phyloP scores from a whole-genome alignment of 2,888 invertebrate species.

The Leptopilina drosophilae region DNA sequence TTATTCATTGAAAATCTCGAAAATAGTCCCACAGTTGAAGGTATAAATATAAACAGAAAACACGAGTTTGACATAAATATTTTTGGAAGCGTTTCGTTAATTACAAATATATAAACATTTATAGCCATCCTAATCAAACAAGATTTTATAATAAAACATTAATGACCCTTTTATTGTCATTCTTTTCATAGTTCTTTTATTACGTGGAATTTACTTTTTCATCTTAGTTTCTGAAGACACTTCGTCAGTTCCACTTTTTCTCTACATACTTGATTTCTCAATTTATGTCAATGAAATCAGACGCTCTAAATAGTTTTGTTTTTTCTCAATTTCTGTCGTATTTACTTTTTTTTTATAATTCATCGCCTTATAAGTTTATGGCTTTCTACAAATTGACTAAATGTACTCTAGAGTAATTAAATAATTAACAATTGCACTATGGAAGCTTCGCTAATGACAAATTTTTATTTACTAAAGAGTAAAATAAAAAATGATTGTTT shows the following conservation, averaged over 20 bases:
- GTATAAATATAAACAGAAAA: neutral
- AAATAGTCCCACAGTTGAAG: too few relatives aligned
- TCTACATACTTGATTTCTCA: constrained; percentile 25
- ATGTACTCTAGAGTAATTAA: neutral
- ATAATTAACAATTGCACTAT: neutral
- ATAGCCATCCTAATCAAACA: constrained; percentile 11
- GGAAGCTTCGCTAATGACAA: too few relatives aligned
- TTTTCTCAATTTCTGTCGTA: neutral
- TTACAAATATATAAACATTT: constrained; percentile 20
- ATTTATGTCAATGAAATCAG: constrained; percentile 19
- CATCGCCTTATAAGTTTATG: neutral
- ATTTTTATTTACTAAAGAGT: too few relatives aligned
- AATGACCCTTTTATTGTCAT: constrained; percentile 23
- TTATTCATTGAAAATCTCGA: too few relatives aligned
- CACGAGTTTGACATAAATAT: constrained; percentile 2
- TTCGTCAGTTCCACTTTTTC: constrained; percentile 16
- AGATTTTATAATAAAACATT: neutral
- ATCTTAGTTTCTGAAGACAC: constrained; percentile 9
- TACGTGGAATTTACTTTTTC: constrained; percentile 5
- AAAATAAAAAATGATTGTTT: too few relatives aligned
- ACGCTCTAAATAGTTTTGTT: neutral
- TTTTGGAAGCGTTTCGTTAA: neutral
- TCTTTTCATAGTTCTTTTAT: constrained; percentile 17
- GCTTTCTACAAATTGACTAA: neutral
- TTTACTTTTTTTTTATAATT: neutral